phyloP scores from a whole-genome alignment of 2,888 invertebrate genomes.

The Stegana nigrithorax region DNA sequence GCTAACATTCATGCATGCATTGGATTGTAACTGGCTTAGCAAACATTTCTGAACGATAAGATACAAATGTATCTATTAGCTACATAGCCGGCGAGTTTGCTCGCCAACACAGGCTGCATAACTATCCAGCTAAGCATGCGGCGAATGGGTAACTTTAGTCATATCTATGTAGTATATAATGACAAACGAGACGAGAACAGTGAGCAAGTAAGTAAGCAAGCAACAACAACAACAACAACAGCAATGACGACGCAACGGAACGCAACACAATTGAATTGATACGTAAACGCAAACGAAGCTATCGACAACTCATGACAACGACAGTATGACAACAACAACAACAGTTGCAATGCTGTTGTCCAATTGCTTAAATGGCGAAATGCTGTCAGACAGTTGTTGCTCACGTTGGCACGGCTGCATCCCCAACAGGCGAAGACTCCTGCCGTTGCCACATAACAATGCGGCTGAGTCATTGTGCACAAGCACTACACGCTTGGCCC shows the following conservation, averaged over 20 bases:
- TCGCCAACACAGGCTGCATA: no score
- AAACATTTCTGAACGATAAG: conserved; percentile 37
- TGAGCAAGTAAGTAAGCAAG: no score
- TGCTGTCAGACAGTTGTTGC: conserved; percentile 54
- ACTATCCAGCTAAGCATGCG: neutral
- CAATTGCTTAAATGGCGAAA: conserved; percentile 45
- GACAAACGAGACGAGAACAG: conserved; percentile 21
- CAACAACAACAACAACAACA: conserved; percentile 35
- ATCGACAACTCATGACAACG: no score
- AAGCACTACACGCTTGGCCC: conserved; percentile 52
- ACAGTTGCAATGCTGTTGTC: neutral
- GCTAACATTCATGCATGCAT: no score
- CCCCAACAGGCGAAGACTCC: neutral
- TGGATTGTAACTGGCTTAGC: no score
- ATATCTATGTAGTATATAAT: neutral
- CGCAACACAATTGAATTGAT: no score
- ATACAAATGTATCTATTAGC: conserved; percentile 47
- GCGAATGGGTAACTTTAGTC: no score
- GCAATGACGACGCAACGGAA: conserved; percentile 19
- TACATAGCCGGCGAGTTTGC: no score
- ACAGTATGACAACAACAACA: neutral
- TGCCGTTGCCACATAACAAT: neutral
- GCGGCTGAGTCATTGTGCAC: no score
- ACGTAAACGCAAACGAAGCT: neutral
- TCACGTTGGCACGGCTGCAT: conserved; percentile 10